Evolutionary conservation across 2,113 vertebrate genomes (phyloP).

Genomic region (Petromus typicus): DNA sequence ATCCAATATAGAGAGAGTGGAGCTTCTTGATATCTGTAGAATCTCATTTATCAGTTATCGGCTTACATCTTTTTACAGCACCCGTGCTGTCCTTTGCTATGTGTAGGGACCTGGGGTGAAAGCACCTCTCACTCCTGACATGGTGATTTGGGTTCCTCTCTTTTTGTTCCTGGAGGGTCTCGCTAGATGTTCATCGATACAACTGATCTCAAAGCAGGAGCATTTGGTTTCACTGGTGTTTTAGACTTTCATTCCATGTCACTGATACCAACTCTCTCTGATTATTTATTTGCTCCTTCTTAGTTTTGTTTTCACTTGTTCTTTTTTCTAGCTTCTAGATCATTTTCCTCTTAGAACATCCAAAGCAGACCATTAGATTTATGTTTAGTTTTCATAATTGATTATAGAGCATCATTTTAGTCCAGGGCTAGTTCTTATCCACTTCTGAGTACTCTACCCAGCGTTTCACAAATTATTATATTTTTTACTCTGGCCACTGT

Average conservation of each 20-base stretch:
- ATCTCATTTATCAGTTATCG: neutral
- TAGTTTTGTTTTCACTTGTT: neutral
- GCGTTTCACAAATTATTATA: neutral
- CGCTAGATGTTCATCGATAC: neutral
- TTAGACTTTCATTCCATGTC: neutral
- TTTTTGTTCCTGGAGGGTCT: neutral
- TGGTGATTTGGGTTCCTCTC: neutral
- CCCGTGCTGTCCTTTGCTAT: neutral
- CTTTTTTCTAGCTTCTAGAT: conserved; percentile 16
- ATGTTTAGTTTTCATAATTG: neutral
- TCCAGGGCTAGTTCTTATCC: neutral
- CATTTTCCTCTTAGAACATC: conserved; percentile 3
- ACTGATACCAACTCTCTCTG: neutral
- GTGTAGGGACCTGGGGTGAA: neutral
- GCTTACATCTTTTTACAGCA: conserved; percentile 18
- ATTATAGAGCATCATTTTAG: neutral
- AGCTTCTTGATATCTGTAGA: neutral
- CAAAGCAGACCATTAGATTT: neutral
- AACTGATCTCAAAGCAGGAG: conserved; percentile 28
- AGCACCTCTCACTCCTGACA: neutral
- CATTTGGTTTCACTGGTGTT: neutral
- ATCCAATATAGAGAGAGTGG: neutral
- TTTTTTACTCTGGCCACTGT: neutral
- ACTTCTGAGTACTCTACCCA: neutral
- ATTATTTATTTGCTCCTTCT: conserved; percentile 38